Conservation (phyloP, 37 sponge, comb jelly and placozoan species). For the Halichondria panicea region DNA sequence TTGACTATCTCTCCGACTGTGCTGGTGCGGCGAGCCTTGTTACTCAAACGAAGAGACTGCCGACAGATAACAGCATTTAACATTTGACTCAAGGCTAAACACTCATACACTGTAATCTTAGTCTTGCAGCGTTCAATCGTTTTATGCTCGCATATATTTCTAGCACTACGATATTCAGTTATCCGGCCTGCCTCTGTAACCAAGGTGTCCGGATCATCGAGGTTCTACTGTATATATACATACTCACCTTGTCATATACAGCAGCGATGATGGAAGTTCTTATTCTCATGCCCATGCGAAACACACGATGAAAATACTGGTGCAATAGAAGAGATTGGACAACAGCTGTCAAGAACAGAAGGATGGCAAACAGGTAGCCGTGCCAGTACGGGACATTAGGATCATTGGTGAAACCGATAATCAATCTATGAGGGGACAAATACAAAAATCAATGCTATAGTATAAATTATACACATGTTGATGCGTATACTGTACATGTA, state of each 20-base stretch:
- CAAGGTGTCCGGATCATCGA: too few relatives aligned
- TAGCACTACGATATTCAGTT: too few relatives aligned
- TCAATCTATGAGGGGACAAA: conserved; percentile 13
- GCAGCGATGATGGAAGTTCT: conserved; percentile 65
- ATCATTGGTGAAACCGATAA: conserved; percentile 63
- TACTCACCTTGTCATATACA: conserved; percentile 74
- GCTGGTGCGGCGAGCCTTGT: conserved; percentile 59
- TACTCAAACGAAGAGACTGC: conserved; percentile 85
- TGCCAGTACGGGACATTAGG: conserved; percentile 53
- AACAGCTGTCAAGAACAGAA: conserved; percentile 64
- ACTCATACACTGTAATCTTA: too few relatives aligned
- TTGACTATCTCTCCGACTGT: conserved; percentile 97
- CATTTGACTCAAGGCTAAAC: too few relatives aligned
- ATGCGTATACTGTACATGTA: not conserved
- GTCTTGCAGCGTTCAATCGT: too few relatives aligned
- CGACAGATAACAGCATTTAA: too few relatives aligned
- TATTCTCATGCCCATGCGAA: conserved; percentile 73
- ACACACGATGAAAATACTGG: conserved; percentile 78
- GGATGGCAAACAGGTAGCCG: conserved; percentile 72
- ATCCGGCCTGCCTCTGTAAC: too few relatives aligned
- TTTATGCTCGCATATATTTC: too few relatives aligned
- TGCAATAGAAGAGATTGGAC: conserved; percentile 84
- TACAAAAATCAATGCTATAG: not conserved
- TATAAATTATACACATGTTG: too few relatives aligned
- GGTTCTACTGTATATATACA: too few relatives aligned